These are phyloP conservation scores for Agrenia bidenticulata DNA, from an alignment of 2,888 invertebrate genomes.

Conservation along the genomic window DNA sequence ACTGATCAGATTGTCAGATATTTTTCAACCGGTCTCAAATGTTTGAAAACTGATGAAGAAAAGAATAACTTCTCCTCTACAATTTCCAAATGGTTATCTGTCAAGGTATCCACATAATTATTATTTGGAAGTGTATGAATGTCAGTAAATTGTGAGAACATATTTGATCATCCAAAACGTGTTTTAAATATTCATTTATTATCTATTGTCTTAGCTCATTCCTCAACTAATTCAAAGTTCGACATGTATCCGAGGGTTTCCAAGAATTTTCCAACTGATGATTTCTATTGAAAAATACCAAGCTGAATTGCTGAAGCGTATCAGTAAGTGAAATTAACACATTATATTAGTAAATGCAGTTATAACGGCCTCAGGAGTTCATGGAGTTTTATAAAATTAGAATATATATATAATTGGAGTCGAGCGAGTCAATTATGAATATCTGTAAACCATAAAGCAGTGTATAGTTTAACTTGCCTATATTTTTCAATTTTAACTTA, in stretches of 20 bases:
- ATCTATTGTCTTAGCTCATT: conserved; percentile 31
- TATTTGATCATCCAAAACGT: not conserved
- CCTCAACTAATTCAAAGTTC: conserved; percentile 25
- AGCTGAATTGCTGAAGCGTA: conserved; percentile 8
- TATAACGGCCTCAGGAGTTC: conserved; percentile 40
- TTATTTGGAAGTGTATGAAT: not conserved
- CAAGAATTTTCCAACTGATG: conserved; percentile 29
- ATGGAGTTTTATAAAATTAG: not conserved
- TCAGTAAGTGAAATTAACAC: not conserved
- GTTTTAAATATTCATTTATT: conserved; percentile 1
- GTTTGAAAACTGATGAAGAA: conserved; percentile 20
- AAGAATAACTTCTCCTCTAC: conserved; percentile 27
- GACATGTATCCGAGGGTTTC: conserved; percentile 30
- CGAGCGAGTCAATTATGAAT: not conserved
- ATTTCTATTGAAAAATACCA: conserved; percentile 22
- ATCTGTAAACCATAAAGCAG: conserved; percentile 1
- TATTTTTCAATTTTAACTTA: not conserved
- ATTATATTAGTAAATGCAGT: conserved; percentile 25
- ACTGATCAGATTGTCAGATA: conserved; percentile 30
- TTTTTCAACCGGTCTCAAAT: conserved; percentile 24
- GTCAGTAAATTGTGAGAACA: not conserved
- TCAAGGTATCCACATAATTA: conserved; percentile 23
- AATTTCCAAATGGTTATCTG: conserved; percentile 32
- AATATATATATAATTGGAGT: too few species aligned
- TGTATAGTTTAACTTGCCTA: conserved; percentile 17